Base-by-base conservation (phyloP, 1,140 invertebrate genomes). In the Ericerus pela region DNA sequence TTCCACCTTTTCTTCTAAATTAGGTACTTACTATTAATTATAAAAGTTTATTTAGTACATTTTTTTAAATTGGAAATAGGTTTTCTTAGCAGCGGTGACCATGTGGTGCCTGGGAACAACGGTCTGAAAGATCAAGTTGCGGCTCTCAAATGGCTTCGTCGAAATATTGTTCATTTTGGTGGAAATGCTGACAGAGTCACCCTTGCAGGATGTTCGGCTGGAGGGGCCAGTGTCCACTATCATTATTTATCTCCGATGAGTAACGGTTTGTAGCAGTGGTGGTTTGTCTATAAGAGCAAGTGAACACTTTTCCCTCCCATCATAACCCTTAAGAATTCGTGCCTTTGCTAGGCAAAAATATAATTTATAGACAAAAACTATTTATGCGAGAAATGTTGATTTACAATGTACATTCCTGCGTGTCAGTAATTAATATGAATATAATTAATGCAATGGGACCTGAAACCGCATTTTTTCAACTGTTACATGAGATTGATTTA, bases 141-240 rank as follows among this genome's bases (percentile, higher is more conserved):
- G 37, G 80, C 79, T 1, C 58, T 82, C 2, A 68, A 75, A 60
- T 83, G 80, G 80, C 67, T 82, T 1, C 69, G 66, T 66, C 69
- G 71, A 28, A 78, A 79, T 61, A 75, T 78, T 51, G 67, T 69
- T 36, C 63, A 68, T 57, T 80, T 79, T 59, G 76, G 76, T 1
- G 77, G 78, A 0, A 70, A 79, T 63, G 73, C 77, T 18, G 65
- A 76, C 30, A 73, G 70, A 28, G 64, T 79, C 14, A 73, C 76
- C 5, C 58, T 78, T 0, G 67, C 72, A 12, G 78, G 77, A 0
- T 71, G 72, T 58, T 78, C 76, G 0, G 76, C 78, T 1, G 77
- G 77, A 0, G 77, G 71, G 26, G 75, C 75, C 16, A 76, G 76
- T 57, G 75, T 76, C 0, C 72, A 78, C 56, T 75, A 82, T 62